phyloP scores from a whole-genome alignment of 2,888 invertebrate species.

The Limnephilus rhombicus region DNA sequence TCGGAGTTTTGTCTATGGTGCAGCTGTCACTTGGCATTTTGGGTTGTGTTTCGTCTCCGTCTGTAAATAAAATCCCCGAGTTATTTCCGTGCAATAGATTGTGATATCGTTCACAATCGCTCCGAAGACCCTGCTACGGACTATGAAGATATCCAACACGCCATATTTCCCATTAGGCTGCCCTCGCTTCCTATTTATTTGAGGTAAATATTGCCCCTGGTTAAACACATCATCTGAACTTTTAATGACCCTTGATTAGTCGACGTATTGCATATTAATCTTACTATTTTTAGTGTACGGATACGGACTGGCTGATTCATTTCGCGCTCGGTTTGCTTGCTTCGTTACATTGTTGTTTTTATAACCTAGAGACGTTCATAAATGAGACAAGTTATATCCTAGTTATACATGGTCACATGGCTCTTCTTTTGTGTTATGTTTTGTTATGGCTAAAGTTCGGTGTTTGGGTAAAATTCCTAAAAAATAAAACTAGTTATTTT shows the following conservation, averaged over 20 bases:
- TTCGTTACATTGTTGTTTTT: not conserved
- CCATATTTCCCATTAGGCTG: conserved; percentile 46
- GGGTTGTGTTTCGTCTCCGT: conserved; percentile 39
- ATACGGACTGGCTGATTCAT: conserved; percentile 38
- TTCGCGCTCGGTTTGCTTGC: not conserved
- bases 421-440: not conserved
- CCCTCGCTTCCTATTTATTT: conserved; percentile 52
- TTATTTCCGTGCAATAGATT: conserved; percentile 42
- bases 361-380: conserved; percentile 19
- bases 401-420: conserved; percentile 13
- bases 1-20: not conserved
- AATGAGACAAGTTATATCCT: not conserved
- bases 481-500: too few species aligned
- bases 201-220: conserved; percentile 52
- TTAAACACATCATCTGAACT: conserved; percentile 33
- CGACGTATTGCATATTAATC: conserved; percentile 43
- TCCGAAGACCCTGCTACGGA: conserved; percentile 41
- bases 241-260: conserved; percentile 47
- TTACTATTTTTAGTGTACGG: conserved; percentile 49
- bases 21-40: conserved; percentile 54
- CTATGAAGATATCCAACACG: conserved; percentile 55
- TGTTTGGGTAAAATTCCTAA: too few species aligned
- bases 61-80: conserved; percentile 44
- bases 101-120: conserved; percentile 45
- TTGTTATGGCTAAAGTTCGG: too few species aligned